Conservation (phyloP, 2,797 vertebrate species). For the Melanotaenia parkinsoni region DNA sequence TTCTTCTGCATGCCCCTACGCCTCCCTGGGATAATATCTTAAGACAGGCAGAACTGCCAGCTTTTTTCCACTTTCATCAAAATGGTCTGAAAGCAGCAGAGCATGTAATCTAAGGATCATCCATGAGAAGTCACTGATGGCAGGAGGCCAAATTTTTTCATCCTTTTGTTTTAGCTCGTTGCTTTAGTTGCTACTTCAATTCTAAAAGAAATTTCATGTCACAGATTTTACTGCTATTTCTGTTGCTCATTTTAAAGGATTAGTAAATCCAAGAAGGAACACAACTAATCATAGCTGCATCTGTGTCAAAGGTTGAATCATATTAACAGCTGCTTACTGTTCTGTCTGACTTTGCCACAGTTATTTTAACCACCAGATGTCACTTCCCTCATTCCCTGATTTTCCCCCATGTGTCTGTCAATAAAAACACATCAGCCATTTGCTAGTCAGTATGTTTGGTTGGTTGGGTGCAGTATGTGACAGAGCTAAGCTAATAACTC, state of each 20-base stretch:
- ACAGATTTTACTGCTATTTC: neutral
- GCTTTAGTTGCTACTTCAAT: neutral
- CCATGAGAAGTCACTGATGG: neutral
- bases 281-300: neutral
- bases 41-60: slow-evolving; percentile 37
- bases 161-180: slow-evolving; percentile 12
- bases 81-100: slow-evolving; percentile 40
- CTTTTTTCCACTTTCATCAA: slow-evolving; percentile 29
- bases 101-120: slow-evolving; percentile 49
- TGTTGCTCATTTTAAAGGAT: neutral
- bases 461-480: slow-evolving; percentile 39
- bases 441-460: slow-evolving; percentile 41
- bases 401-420: slow-evolving; percentile 31
- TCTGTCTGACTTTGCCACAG: slow-evolving; percentile 4
- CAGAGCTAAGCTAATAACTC: slow-evolving; percentile 59
- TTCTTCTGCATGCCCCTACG: slow-evolving; percentile 34
- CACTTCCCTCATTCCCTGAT: slow-evolving; percentile 1
- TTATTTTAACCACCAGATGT: slow-evolving; percentile 49
- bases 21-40: slow-evolving; percentile 40
- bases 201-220: neutral
- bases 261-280: neutral
- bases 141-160: slow-evolving; percentile 4
- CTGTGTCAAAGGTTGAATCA: neutral
- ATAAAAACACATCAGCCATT: slow-evolving; percentile 50
- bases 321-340: neutral